These are phyloP conservation scores for Squalus acanthias DNA, from an alignment of 2,797 vertebrate genomes.

Conservation along the genomic window DNA sequence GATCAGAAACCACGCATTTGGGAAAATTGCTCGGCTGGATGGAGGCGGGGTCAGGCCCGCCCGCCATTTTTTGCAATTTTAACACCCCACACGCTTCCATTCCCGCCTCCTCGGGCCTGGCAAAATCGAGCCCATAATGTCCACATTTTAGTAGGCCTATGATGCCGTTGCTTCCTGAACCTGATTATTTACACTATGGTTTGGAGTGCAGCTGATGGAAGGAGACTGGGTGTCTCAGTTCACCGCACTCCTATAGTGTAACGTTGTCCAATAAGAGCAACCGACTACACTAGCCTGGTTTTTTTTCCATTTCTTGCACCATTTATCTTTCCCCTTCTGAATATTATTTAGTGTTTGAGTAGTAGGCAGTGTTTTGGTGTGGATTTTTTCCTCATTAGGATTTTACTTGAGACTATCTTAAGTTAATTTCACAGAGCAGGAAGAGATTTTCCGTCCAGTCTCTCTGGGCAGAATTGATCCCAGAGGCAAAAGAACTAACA, in stretches of 20 bases:
- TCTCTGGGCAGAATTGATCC: neutral
- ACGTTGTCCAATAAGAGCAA: neutral
- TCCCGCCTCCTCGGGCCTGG: too few species aligned
- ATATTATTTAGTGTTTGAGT: neutral
- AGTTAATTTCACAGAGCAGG: neutral
- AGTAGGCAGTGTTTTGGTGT: neutral
- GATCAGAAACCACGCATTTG: too few species aligned
- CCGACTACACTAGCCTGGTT: neutral
- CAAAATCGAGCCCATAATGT: too few species aligned
- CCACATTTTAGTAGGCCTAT: neutral
- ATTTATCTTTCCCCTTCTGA: neutral
- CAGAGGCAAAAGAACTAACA: neutral
- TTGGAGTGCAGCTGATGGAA: neutral
- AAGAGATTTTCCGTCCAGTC: neutral
- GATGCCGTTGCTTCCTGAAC: neutral
- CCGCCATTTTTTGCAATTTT: too few species aligned
- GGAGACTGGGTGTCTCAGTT: neutral
- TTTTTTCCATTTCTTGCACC: neutral
- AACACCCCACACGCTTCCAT: too few species aligned
- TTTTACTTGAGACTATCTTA: neutral
- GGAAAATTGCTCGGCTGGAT: too few species aligned
- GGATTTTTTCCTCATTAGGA: neutral
- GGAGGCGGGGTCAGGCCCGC: too few species aligned
- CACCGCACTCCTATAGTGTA: neutral
- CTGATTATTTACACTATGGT: neutral